Percentiles rank a stretch among this genome's conserved stretches.
Evolutionary conservation across 2,113 vertebrate species (phyloP).

Genomic region (Stomatorhinus ivindoensis): DNA sequence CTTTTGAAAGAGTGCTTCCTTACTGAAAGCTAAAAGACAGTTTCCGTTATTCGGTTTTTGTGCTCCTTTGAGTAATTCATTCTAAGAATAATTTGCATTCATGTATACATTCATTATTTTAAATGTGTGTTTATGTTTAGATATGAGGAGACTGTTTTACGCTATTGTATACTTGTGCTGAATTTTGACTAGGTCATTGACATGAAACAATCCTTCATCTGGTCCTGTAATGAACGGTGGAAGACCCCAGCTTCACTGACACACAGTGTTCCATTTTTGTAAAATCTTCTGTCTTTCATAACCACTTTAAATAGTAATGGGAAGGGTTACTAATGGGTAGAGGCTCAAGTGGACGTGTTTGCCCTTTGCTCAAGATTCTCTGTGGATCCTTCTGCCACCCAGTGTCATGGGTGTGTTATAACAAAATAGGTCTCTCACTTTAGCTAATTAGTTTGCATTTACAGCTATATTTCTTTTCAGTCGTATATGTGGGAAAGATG

Average conservation of each 20-base stretch:
- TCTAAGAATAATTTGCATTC: background rate
- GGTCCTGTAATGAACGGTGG: background rate
- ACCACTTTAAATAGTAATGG: background rate
- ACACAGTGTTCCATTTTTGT: background rate
- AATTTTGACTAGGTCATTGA: background rate
- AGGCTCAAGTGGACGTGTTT: background rate
- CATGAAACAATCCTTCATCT: background rate
- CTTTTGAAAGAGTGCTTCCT: background rate
- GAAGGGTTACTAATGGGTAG: background rate
- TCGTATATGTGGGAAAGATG: background rate
- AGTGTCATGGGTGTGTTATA: conserved; percentile 10
- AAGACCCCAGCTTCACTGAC: background rate
- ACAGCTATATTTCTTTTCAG: background rate
- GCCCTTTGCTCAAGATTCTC: background rate
- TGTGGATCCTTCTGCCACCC: background rate
- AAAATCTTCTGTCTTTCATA: background rate
- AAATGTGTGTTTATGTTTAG: background rate
- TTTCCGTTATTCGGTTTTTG: background rate
- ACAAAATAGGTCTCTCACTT: background rate
- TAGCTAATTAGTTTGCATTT: background rate
- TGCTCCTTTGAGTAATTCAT: background rate
- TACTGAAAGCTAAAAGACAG: background rate
- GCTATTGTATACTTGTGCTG: background rate
- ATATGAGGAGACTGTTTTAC: background rate
- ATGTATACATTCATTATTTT: background rate